Conservation (phyloP, 2,888 invertebrate species). For the Phortica magna region DNA sequence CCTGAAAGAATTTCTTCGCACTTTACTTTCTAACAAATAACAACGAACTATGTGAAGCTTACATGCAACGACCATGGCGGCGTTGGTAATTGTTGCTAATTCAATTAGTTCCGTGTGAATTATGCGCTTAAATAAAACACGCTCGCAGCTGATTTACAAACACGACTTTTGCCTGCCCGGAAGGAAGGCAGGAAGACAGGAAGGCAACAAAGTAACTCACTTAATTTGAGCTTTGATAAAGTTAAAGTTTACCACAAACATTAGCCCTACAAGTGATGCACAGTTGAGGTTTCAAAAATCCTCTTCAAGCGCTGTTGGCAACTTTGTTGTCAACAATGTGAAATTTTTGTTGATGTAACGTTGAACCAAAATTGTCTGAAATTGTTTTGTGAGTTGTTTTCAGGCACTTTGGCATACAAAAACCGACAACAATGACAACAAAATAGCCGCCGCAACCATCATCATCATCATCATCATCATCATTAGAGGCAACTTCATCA, state of each 20-base stretch:
- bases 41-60: not conserved
- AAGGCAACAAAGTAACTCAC: not conserved
- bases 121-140: slow-evolving; percentile 52
- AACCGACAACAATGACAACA: not conserved
- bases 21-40: slow-evolving; percentile 10
- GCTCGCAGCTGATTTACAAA: slow-evolving; percentile 7
- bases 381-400: not conserved
- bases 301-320: too few species aligned
- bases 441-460: too few species aligned
- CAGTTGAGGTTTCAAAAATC: too few species aligned
- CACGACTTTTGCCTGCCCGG: not conserved
- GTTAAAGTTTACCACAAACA: not conserved
- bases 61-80: not conserved
- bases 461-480: too few species aligned
- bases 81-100: slow-evolving; percentile 51
- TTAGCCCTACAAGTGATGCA: not conserved
- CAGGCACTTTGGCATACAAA: not conserved
- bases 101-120: slow-evolving; percentile 71
- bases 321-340: not conserved
- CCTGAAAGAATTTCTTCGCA: slow-evolving; percentile 5
- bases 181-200: not conserved
- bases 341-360: not conserved
- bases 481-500: too few species aligned
- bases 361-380: not conserved
- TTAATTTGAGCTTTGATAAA: not conserved